These are phyloP conservation scores for Chrysina gloriosa DNA, from an alignment of 2,888 invertebrate species.

Conservation along the genomic window DNA sequence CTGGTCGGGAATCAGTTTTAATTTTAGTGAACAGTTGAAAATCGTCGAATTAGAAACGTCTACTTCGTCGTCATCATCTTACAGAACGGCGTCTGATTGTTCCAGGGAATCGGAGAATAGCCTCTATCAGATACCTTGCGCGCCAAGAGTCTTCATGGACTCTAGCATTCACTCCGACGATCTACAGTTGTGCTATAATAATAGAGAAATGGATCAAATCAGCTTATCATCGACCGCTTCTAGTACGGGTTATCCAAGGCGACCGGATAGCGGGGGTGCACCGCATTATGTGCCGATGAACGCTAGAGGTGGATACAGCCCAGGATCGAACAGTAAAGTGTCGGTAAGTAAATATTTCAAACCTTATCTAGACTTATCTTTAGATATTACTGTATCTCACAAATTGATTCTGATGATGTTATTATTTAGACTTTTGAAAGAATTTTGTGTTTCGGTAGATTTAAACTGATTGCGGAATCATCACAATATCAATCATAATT, in stretches of 20 bases:
- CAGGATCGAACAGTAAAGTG: conserved; percentile 72
- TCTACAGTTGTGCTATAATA: conserved; percentile 64
- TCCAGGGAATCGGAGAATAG: conserved; percentile 71
- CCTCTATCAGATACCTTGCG: conserved; percentile 69
- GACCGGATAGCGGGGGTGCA: conserved; percentile 65
- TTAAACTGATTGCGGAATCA: no score
- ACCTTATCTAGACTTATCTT: no score
- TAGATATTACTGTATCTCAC: no score
- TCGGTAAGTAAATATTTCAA: conserved; percentile 66
- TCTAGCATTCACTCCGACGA: conserved; percentile 71
- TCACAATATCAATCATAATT: no score
- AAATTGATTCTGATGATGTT: no score
- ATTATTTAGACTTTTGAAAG: no score
- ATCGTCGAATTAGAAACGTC: conserved; percentile 51
- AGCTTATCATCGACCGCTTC: conserved; percentile 72
- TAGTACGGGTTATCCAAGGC: conserved; percentile 68
- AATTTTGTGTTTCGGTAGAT: no score
- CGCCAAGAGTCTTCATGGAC: conserved; percentile 68
- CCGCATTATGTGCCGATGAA: conserved; percentile 72
- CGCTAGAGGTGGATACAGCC: conserved; percentile 67
- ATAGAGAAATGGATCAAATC: conserved; percentile 71
- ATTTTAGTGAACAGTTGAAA: conserved; percentile 60
- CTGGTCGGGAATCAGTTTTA: conserved; percentile 62
- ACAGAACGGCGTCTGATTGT: conserved; percentile 60
- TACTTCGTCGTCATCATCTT: conserved; percentile 54